These are phyloP conservation scores for Eupithecia subfuscata DNA, from an alignment of 2,888 invertebrate genomes.

Conservation along the genomic window DNA sequence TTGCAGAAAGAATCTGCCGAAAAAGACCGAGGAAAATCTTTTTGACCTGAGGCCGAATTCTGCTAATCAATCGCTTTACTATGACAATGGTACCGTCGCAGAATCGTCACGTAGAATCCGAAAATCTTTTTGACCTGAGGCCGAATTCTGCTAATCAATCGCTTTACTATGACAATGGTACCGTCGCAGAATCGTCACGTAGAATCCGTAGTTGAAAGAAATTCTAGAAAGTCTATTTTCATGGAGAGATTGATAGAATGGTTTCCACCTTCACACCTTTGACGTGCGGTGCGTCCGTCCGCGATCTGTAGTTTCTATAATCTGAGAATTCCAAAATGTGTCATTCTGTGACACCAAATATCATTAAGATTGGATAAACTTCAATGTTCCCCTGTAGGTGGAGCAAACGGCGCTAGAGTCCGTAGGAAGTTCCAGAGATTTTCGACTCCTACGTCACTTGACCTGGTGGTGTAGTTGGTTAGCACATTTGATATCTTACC, in stretches of 20 bases:
- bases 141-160: background rate
- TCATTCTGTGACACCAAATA: background rate
- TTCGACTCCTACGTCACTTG: no score
- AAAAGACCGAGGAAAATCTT: constrained; percentile 5
- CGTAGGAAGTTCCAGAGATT: no score
- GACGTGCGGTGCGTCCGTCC: background rate
- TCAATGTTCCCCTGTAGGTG: no score
- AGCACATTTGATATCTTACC: no score
- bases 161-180: background rate
- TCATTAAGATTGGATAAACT: no score
- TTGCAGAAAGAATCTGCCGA: constrained; percentile 40
- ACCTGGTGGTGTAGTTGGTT: no score
- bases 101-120: background rate
- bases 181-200: background rate
- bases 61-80: background rate
- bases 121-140: no score
- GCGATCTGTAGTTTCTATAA: background rate
- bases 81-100: background rate
- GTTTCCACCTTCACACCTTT: background rate
- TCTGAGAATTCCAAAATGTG: background rate
- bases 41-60: background rate
- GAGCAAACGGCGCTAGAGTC: no score
- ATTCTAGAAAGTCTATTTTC: no score
- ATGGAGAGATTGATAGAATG: no score
- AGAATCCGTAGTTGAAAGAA: background rate